A percentile compares a stretch with the other conserved stretches of the same genome.
phyloP scores from a whole-genome alignment of 1,140 invertebrate genomes.

The Drosophila nigromelanica region DNA sequence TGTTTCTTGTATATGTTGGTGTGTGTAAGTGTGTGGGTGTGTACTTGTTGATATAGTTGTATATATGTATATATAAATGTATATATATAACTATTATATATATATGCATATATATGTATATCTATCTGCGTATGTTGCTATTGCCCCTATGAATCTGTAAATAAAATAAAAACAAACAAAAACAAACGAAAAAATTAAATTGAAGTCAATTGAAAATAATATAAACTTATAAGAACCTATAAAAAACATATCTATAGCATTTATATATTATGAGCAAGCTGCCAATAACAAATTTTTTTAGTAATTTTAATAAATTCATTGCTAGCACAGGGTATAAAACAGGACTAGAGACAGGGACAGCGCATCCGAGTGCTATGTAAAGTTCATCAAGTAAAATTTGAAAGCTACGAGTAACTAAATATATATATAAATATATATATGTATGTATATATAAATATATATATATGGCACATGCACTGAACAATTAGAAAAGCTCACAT shows the following conservation, averaged over 20 bases:
- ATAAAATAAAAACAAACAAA: background rate
- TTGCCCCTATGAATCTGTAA: no score
- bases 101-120: no score
- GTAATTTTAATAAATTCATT: no score
- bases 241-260: background rate
- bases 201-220: slow-evolving; percentile 29
- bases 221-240: slow-evolving; percentile 15
- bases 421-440: background rate
- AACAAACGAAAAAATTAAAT: slow-evolving; percentile 34
- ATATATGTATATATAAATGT: slow-evolving; percentile 49
- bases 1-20: slow-evolving; percentile 15
- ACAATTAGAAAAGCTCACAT: background rate
- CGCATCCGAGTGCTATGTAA: background rate
- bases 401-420: background rate
- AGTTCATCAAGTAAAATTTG: background rate
- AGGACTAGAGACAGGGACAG: background rate
- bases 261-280: no score
- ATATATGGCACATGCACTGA: background rate
- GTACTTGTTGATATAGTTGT: slow-evolving; percentile 11
- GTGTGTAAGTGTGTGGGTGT: slow-evolving; percentile 15
- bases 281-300: no score
- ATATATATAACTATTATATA: no score
- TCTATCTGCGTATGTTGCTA: no score
- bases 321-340: background rate
- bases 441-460: background rate